phyloP scores from a whole-genome alignment of 2,888 invertebrate species.

The Callimorpha dominula region DNA sequence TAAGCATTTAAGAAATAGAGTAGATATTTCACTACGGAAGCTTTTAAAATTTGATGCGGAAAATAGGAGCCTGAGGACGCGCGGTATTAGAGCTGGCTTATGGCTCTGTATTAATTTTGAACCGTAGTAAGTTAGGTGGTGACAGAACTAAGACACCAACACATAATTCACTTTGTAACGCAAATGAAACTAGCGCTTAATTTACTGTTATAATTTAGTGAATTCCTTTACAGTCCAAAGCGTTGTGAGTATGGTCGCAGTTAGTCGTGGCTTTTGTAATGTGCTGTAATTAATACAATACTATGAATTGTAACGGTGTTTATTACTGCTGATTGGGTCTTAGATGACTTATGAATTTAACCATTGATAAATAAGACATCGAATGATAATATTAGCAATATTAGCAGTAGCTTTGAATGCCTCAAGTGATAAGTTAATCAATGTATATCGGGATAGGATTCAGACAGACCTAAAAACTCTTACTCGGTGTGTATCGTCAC shows the following conservation, averaged over 20 bases:
- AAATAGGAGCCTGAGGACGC: conserved; percentile 76
- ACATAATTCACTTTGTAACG: conserved; percentile 85
- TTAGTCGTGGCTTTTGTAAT: conserved; percentile 39
- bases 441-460: no score
- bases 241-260: conserved; percentile 55
- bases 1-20: conserved; percentile 49
- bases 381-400: no score
- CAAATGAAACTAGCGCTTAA: conserved; percentile 86
- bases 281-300: conserved; percentile 38
- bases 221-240: conserved; percentile 80
- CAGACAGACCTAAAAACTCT: no score
- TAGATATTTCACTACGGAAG: conserved; percentile 45
- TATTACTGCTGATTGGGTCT: neutral
- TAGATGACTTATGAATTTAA: neutral
- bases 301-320: conserved; percentile 21
- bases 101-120: conserved; percentile 87
- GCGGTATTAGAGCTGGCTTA: conserved; percentile 84
- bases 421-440: no score
- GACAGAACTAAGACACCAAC: conserved; percentile 86
- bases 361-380: neutral
- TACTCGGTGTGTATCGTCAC: no score
- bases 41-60: conserved; percentile 80
- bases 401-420: no score
- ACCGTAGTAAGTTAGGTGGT: conserved; percentile 86
- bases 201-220: conserved; percentile 86